Evolutionary conservation across 1,140 invertebrate genomes (phyloP).

Genomic region (Achroia grisella): DNA sequence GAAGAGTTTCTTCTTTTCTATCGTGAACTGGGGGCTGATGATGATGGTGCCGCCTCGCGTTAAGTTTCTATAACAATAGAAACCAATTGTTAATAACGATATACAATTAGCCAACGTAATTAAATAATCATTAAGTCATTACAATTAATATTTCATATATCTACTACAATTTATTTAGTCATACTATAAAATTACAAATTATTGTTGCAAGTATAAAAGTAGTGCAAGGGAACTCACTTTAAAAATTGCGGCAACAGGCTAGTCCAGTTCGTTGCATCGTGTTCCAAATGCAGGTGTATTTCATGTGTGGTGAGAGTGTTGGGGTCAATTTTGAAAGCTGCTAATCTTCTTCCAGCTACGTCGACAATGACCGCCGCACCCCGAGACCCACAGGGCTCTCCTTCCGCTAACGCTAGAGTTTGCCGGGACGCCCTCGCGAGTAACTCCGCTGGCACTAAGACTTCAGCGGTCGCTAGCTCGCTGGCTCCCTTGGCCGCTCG

Average conservation of each 20-base stretch:
- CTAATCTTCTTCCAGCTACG: conserved; percentile 79
- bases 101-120: neutral
- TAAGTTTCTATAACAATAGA: conserved; percentile 79
- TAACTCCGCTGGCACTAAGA: conserved; percentile 85
- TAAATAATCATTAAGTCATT: neutral
- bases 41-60: conserved; percentile 87
- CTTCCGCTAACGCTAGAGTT: conserved; percentile 85
- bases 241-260: conserved; percentile 87
- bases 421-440: conserved; percentile 83
- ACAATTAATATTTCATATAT: conserved; percentile 4
- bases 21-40: conserved; percentile 86
- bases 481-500: conserved; percentile 82
- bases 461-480: conserved; percentile 85
- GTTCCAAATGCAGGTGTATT: conserved; percentile 87
- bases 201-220: too few relatives aligned
- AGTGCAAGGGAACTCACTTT: conserved; percentile 80
- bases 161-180: neutral
- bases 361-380: conserved; percentile 85
- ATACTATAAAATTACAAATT: too few relatives aligned
- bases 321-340: conserved; percentile 86
- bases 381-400: conserved; percentile 88
- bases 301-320: conserved; percentile 90
- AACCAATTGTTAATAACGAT: conserved; percentile 21
- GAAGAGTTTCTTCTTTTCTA: conserved; percentile 92
- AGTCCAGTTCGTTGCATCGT: conserved; percentile 87